Evolutionary conservation across 2,888 invertebrate species (phyloP).

Genomic region (Acleris holmiana): DNA sequence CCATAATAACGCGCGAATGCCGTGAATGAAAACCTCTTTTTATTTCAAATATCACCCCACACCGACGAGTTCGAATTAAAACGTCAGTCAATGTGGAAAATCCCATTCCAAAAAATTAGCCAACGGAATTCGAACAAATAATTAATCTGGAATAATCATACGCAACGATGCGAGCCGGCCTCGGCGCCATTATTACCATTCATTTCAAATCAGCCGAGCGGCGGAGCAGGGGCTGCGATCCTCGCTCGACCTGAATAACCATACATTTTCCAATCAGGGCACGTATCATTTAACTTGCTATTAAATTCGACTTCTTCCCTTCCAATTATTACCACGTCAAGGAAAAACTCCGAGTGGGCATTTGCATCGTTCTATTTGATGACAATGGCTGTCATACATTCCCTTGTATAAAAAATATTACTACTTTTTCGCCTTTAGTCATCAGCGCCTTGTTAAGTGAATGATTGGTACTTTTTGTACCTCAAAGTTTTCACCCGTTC

Average conservation of each 20-base stretch:
- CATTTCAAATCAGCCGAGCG: constrained; percentile 83
- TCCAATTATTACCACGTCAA: constrained; percentile 80
- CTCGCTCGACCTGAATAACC: constrained; percentile 80
- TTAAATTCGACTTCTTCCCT: constrained; percentile 84
- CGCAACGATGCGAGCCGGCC: constrained; percentile 82
- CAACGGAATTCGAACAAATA: constrained; percentile 82
- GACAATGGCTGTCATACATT: not conserved
- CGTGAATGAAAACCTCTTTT: constrained; percentile 37
- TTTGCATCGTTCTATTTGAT: not conserved
- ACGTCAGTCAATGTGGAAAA: constrained; percentile 82
- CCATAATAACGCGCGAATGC: not conserved
- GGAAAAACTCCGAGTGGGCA: constrained; percentile 56
- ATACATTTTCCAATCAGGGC: constrained; percentile 84
- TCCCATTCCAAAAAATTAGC: constrained; percentile 83
- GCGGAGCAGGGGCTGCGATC: constrained; percentile 66
- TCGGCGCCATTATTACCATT: constrained; percentile 82
- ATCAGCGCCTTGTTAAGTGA: too few relatives aligned
- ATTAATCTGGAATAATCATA: constrained; percentile 85
- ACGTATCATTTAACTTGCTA: constrained; percentile 85
- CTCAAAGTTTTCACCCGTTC: too few relatives aligned
- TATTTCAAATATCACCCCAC: constrained; percentile 51
- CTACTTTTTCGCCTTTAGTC: too few relatives aligned
- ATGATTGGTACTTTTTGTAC: too few relatives aligned
- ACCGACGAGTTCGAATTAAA: constrained; percentile 77
- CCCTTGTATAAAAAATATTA: too few relatives aligned